Conservation (phyloP, 2,113 vertebrate genomes). For the Pardalotus punctatus region DNA sequence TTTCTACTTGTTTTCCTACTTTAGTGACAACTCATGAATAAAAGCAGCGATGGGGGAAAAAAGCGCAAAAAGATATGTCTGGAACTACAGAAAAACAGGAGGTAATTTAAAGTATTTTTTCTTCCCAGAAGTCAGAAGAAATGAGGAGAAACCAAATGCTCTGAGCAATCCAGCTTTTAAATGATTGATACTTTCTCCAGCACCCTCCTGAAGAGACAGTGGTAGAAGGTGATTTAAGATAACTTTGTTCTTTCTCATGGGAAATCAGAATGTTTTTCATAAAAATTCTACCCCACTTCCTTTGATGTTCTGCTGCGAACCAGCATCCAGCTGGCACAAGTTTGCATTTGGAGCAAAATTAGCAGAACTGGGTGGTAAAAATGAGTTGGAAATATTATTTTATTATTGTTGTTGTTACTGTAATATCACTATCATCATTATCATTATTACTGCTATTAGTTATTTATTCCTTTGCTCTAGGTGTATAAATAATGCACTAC, state of each 20-base stretch:
- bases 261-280: background rate
- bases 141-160: background rate
- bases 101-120: background rate
- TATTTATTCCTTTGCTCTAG: background rate
- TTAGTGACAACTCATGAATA: constrained; percentile 44
- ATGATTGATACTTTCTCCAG: constrained; percentile 2
- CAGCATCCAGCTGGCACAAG: background rate
- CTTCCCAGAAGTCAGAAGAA: background rate
- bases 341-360: background rate
- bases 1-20: background rate
- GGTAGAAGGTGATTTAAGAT: background rate
- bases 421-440: background rate
- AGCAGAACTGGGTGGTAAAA: background rate
- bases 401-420: no score
- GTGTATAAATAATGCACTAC: background rate
- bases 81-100: background rate
- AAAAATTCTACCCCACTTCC: background rate
- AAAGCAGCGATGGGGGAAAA: background rate
- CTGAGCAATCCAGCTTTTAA: background rate
- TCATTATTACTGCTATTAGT: no score
- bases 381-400: background rate
- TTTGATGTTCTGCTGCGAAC: background rate
- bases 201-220: background rate
- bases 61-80: background rate
- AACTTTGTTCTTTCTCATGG: background rate